Evolutionary conservation across 2,113 vertebrate genomes (phyloP).

Genomic region (Elanus axillaris): DNA sequence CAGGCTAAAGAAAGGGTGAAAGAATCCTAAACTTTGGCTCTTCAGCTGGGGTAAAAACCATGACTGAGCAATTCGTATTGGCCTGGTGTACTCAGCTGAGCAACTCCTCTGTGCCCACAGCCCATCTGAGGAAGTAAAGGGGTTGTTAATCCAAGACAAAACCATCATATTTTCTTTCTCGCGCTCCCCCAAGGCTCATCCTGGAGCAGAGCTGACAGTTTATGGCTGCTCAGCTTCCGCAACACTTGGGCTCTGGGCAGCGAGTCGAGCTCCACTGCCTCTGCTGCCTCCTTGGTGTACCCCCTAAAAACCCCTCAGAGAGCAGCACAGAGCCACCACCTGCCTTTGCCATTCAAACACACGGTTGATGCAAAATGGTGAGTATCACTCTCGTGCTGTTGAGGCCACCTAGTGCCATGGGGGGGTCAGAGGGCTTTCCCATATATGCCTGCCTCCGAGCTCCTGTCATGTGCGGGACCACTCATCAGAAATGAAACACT

Average conservation of each 20-base stretch:
- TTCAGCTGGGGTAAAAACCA: not conserved
- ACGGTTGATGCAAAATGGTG: rapidly evolving
- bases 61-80: not conserved
- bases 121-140: not conserved
- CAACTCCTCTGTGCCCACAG: not conserved
- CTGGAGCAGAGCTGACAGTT: rapidly evolving
- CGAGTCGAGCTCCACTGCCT: rapidly evolving
- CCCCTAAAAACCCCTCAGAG: not conserved
- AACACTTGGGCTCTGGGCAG: not conserved
- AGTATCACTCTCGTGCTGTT: rapidly evolving
- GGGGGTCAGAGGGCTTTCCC: not conserved
- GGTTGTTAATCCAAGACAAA: not conserved
- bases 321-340: not conserved
- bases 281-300: not conserved
- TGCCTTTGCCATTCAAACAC: not conserved
- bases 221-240: not conserved
- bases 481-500: not conserved
- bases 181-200: not conserved
- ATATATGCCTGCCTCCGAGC: rapidly evolving
- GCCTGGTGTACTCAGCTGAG: not conserved
- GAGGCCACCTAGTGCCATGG: not conserved
- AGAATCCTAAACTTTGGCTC: not conserved
- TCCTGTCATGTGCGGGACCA: not conserved
- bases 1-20: not conserved
- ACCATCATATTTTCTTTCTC: rapidly evolving